Conservation (phyloP, 1,140 invertebrate genomes). For the Megathymus violae region DNA sequence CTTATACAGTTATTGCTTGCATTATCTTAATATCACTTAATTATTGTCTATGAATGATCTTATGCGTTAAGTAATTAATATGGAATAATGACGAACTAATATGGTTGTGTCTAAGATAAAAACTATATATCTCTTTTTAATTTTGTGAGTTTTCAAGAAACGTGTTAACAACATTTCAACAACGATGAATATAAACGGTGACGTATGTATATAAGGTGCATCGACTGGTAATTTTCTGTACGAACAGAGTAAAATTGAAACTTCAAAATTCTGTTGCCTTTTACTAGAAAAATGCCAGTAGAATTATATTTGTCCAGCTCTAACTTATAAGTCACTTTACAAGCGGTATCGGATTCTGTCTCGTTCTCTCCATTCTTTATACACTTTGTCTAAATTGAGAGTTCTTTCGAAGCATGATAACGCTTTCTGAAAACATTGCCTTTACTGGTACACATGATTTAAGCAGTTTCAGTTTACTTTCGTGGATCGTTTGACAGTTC, state of each 20-base stretch:
- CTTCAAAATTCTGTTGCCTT: slow-evolving; percentile 10
- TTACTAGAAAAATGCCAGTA: not conserved
- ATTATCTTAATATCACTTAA: slow-evolving; percentile 16
- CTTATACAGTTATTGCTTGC: not conserved
- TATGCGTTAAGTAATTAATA: slow-evolving; percentile 25
- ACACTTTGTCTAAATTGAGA: slow-evolving; percentile 22
- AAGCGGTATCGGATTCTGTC: slow-evolving; percentile 27
- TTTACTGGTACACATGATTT: slow-evolving; percentile 2
- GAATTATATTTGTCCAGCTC: slow-evolving; percentile 40
- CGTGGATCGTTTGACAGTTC: not conserved
- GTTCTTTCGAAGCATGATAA: slow-evolving; percentile 21
- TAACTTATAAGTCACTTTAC: slow-evolving; percentile 31
- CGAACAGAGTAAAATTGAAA: slow-evolving; percentile 14
- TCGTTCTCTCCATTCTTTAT: slow-evolving; percentile 37
- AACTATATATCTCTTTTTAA: not conserved
- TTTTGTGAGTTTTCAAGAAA: not conserved
- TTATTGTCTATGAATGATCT: slow-evolving; percentile 21
- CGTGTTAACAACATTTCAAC: too few species aligned
- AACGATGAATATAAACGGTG: too few species aligned
- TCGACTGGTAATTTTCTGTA: slow-evolving; percentile 5
- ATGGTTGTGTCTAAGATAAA: slow-evolving; percentile 8
- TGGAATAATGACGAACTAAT: slow-evolving; percentile 14
- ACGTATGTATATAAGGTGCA: too few species aligned
- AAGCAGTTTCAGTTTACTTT: slow-evolving; percentile 1
- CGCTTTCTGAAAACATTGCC: slow-evolving; percentile 19